These are phyloP conservation scores for Podarcis lilfordi DNA, from an alignment of 2,797 vertebrate species.

Conservation along the genomic window DNA sequence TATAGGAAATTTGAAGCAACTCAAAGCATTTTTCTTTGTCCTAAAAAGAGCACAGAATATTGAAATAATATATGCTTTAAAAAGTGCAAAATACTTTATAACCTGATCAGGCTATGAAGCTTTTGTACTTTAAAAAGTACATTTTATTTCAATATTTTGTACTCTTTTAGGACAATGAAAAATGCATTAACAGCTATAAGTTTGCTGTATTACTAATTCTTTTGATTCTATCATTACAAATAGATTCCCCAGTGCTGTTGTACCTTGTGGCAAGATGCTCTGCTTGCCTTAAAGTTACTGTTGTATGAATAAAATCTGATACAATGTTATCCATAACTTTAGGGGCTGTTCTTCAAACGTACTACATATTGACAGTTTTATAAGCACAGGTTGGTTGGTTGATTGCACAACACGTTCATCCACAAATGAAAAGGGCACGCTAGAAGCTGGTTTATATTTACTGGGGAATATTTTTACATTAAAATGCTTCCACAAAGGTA, in stretches of 20 bases:
- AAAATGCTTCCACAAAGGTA: background rate
- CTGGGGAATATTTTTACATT: background rate
- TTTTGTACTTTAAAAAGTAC: background rate
- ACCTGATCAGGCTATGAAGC: background rate
- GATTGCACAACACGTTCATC: background rate
- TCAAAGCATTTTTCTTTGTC: background rate
- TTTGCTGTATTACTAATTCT: background rate
- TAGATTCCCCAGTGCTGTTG: background rate
- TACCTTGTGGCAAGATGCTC: background rate
- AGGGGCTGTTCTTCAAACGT: background rate
- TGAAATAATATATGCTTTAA: too few species aligned
- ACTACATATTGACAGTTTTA: background rate
- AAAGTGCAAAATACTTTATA: too few species aligned
- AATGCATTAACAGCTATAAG: background rate
- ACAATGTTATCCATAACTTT: background rate
- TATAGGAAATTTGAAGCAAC: background rate
- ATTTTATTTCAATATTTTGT: background rate
- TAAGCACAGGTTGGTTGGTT: background rate
- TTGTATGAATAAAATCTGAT: background rate
- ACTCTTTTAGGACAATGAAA: background rate
- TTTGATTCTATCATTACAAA: background rate
- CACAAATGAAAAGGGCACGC: background rate
- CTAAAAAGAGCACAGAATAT: too few species aligned
- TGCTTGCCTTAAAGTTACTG: background rate
- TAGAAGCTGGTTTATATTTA: background rate